A percentile compares a stretch with the other conserved stretches of the same genome.
phyloP scores from a whole-genome alignment of 2,797 vertebrate genomes.

The Podarcis lilfordi region DNA sequence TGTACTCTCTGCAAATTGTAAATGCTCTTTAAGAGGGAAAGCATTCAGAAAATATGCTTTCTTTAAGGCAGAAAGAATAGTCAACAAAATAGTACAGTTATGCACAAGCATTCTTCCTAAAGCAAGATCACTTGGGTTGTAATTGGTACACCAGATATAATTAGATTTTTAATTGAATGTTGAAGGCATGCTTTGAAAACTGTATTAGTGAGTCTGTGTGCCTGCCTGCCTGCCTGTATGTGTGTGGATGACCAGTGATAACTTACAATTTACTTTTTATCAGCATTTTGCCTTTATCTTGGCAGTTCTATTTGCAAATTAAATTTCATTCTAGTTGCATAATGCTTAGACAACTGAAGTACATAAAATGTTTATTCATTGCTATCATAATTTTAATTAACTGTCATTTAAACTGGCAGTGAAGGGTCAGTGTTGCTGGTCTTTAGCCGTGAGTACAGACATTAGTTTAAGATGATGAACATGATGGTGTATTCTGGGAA shows the following conservation, averaged over 20 bases:
- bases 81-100: background rate
- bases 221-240: background rate
- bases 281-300: conserved; percentile 30
- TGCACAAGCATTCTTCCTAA: background rate
- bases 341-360: conserved; percentile 22
- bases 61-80: conserved; percentile 14
- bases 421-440: background rate
- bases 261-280: conserved; percentile 45
- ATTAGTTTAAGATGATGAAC: conserved; percentile 11
- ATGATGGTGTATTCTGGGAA: conserved; percentile 4
- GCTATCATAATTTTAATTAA: conserved; percentile 28
- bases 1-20: background rate
- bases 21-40: background rate
- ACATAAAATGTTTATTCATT: conserved; percentile 30
- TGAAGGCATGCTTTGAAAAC: conserved; percentile 7
- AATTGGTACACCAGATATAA: conserved; percentile 11
- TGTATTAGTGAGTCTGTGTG: background rate
- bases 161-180: conserved; percentile 25
- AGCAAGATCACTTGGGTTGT: conserved; percentile 9
- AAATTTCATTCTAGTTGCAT: conserved; percentile 16
- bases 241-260: background rate
- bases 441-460: background rate
- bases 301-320: conserved; percentile 29
- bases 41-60: background rate
- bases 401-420: conserved; percentile 14